These are phyloP conservation scores for Eucidaris tribuloides DNA, from an alignment of 35 echinoderm and acorn worm genomes.

Conservation along the genomic window DNA sequence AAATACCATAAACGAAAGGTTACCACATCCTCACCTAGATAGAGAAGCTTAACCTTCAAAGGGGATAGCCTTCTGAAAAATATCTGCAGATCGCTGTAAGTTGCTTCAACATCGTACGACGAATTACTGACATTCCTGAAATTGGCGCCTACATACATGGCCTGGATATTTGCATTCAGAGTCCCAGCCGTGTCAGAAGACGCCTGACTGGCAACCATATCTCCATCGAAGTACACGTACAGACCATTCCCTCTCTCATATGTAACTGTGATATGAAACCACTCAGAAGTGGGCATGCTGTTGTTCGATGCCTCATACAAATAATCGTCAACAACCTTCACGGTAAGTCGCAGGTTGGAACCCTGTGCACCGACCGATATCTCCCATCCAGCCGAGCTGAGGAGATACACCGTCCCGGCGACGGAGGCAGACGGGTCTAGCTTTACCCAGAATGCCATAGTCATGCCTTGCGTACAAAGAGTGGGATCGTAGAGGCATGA, in stretches of 20 bases:
- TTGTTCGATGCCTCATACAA: constrained; percentile 12
- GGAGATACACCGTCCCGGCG: constrained; percentile 6
- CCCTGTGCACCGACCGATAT: neutral
- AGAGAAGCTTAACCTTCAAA: constrained; percentile 21
- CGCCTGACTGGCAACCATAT: neutral
- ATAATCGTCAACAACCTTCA: neutral
- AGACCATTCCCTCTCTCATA: constrained; percentile 15
- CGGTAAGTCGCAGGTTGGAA: neutral
- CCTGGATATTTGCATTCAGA: neutral
- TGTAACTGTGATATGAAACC: constrained; percentile 69
- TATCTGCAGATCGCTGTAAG: constrained; percentile 42
- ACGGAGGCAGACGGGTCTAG: neutral
- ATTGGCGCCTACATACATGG: neutral
- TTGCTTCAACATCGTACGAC: neutral
- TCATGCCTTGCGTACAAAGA: constrained; percentile 57
- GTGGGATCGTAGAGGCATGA: constrained; percentile 48
- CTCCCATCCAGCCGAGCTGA: constrained; percentile 31
- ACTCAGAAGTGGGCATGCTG: constrained; percentile 35
- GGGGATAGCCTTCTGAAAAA: constrained; percentile 32
- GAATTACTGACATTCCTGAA: neutral
- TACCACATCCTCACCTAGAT: constrained; percentile 27
- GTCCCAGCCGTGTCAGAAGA: neutral
- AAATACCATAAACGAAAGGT: neutral
- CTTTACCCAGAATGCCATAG: constrained; percentile 52
- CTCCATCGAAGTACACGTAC: constrained; percentile 41